Conservation (phyloP, 2,113 vertebrate genomes). For the Nannobrachium achirus region DNA sequence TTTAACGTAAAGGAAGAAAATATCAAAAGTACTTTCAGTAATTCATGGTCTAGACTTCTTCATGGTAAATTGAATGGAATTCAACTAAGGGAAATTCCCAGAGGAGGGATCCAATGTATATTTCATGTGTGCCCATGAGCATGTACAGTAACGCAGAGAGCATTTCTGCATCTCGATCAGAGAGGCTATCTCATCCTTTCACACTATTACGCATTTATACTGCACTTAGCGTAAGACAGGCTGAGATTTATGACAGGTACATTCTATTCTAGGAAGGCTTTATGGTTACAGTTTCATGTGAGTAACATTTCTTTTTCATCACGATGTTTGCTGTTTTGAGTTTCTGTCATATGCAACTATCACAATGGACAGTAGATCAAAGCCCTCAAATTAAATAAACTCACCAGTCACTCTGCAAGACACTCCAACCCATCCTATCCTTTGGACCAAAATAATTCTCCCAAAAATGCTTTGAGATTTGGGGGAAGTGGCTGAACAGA, state of each 20-base stretch:
- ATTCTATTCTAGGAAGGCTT: background rate
- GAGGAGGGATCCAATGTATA: constrained; percentile 4
- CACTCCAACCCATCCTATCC: constrained; percentile 17
- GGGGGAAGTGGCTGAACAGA: constrained; percentile 76
- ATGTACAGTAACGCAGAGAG: background rate
- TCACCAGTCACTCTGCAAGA: constrained; percentile 22
- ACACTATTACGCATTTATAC: background rate
- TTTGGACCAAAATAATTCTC: constrained; percentile 36
- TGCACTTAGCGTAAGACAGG: background rate
- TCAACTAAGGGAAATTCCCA: constrained; percentile 7
- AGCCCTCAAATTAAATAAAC: constrained; percentile 35
- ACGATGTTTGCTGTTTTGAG: constrained; percentile 21
- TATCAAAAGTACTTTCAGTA: background rate
- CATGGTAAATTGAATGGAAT: background rate
- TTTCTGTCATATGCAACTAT: background rate
- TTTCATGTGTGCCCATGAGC: constrained; percentile 11
- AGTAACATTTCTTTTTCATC: background rate
- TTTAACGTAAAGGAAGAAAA: no score
- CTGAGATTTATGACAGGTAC: background rate
- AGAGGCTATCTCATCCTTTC: constrained; percentile 1
- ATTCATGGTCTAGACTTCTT: background rate
- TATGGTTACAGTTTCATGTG: no score
- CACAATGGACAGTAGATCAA: constrained; percentile 17
- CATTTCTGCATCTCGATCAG: background rate
- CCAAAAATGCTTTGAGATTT: constrained; percentile 62